Conservation (phyloP, 1,140 invertebrate genomes). For the Drosophila melanogaster region DNA sequence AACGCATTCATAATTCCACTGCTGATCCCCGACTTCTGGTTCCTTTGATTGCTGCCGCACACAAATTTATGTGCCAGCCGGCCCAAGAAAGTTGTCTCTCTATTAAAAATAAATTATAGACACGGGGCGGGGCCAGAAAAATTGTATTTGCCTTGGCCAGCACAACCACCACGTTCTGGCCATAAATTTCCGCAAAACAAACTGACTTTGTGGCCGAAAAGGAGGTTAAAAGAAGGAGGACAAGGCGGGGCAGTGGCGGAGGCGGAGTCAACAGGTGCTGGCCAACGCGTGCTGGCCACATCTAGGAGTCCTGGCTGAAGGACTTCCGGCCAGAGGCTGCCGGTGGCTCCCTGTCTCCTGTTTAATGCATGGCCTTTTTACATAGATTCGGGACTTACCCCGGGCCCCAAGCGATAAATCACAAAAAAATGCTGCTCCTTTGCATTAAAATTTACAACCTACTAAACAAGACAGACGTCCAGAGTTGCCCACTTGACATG, state of each 20-base stretch:
- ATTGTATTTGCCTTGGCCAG: conserved; percentile 56
- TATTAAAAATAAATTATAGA: conserved; percentile 82
- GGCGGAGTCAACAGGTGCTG: conserved; percentile 64
- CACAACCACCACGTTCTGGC: conserved; percentile 55
- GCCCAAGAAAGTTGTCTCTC: conserved; percentile 68
- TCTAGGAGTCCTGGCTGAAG: conserved; percentile 43
- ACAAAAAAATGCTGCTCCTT: conserved; percentile 67
- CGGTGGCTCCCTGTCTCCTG: conserved; percentile 65
- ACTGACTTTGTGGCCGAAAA: conserved; percentile 70
- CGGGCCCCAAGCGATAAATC: conserved; percentile 57
- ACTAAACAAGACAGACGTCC: conserved; percentile 71
- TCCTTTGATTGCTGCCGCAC: conserved; percentile 20
- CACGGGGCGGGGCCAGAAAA: conserved; percentile 50
- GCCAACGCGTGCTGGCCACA: conserved; percentile 52
- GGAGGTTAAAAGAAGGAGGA: background rate
- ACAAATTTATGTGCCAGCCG: conserved; percentile 28
- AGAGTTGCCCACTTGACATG: conserved; percentile 53
- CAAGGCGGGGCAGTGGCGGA: background rate
- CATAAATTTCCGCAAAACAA: conserved; percentile 74
- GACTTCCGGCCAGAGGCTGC: conserved; percentile 65
- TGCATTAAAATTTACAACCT: conserved; percentile 81
- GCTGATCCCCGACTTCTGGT: conserved; percentile 6
- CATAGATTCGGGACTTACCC: conserved; percentile 32
- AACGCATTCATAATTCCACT: conserved; percentile 54
- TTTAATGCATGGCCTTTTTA: conserved; percentile 76